Base-by-base conservation (phyloP, 1,140 invertebrate species). In the Hypsibius dujardini region DNA sequence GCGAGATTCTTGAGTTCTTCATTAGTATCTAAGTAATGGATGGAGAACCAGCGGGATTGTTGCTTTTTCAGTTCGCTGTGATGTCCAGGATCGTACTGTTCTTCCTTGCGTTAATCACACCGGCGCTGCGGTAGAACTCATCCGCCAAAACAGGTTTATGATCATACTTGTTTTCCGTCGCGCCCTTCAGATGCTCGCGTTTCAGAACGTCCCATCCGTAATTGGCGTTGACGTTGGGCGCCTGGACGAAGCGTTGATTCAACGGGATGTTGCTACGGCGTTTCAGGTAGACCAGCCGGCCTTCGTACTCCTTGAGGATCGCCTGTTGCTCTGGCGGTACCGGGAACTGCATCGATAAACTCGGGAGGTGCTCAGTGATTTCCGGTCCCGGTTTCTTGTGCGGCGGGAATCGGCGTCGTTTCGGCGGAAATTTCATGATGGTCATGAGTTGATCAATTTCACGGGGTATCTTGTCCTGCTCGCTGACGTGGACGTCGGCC, bases 191-290 rank as follows among this genome's bases (percentile, higher is more conserved):
- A 12, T 42, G 12, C 12, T 45, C 62, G 62, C 12, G 3, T 42
- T 67, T 12, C 42, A 12, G 3, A 42, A 45, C 62, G 42, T 67
- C 12, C 62, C 62, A 67, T 15, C 62, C 62, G 45, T 67, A 67
- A 7, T 12, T 45, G 12, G 12, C 62, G 62, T 67, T 67, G 62
- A 67, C 62, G 62, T 67, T 67, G 62, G 62, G 62, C 42, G 62
- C 12, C 12, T 15, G 12, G 42, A 67, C 42, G 45, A 15, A 67
- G 42, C 62, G 62, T 45, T 67, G 62, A 67, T 67, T 67, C 12
- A 67, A 15, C 12, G 62, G 62, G 3, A 67, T 7, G 3, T 12
- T 42, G 3, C 42, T 7, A 45, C 62, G 62, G 42, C 42, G 12
- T 42, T 42, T 67, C 12, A 67, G 42, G 42, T 67, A 67, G 12